Evolutionary conservation across 30 jellyfish, hydroid and myxozoan species (phyloP).

Genomic region (Chironex yamaguchii): DNA sequence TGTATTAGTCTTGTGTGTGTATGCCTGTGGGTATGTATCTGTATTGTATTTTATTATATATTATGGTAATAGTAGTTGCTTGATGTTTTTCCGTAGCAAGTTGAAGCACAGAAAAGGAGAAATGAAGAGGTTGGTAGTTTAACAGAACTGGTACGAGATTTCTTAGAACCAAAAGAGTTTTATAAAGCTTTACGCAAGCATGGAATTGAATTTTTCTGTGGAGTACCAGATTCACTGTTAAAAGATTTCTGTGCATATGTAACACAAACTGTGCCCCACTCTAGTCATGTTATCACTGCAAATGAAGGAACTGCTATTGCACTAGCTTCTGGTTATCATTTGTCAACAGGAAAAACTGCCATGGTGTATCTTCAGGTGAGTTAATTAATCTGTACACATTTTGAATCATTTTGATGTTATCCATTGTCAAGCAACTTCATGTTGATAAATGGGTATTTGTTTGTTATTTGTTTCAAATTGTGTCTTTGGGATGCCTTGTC

Average conservation of each 20-base stretch:
- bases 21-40: too few species aligned
- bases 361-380: slow-evolving; percentile 96
- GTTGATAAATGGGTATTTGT: too few species aligned
- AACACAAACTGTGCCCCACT: slow-evolving; percentile 81
- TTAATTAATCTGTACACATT: too few species aligned
- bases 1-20: too few species aligned
- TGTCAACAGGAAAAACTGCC: slow-evolving; percentile 95
- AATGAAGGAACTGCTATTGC: slow-evolving; percentile 99
- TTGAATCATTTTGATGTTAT: too few species aligned
- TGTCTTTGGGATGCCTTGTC: too few species aligned
- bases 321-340: slow-evolving; percentile 97
- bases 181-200: slow-evolving; percentile 92
- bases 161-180: slow-evolving; percentile 90
- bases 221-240: slow-evolving; percentile 95
- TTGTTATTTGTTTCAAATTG: too few species aligned
- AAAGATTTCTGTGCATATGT: slow-evolving; percentile 99
- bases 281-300: slow-evolving; percentile 86
- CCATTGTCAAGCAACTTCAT: too few species aligned
- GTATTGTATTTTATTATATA: too few species aligned
- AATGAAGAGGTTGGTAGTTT: slow-evolving; percentile 96
- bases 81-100: too few species aligned
- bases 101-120: slow-evolving; percentile 64
- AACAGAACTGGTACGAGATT: slow-evolving; percentile 94
- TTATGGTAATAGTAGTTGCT: too few species aligned
- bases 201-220: slow-evolving; percentile 96